Evolutionary conservation across 37 sponge, comb jelly and placozoan genomes (phyloP), one percentile per base, ranked within the genome.

Genomic region (Beroe forskalii): DNA sequence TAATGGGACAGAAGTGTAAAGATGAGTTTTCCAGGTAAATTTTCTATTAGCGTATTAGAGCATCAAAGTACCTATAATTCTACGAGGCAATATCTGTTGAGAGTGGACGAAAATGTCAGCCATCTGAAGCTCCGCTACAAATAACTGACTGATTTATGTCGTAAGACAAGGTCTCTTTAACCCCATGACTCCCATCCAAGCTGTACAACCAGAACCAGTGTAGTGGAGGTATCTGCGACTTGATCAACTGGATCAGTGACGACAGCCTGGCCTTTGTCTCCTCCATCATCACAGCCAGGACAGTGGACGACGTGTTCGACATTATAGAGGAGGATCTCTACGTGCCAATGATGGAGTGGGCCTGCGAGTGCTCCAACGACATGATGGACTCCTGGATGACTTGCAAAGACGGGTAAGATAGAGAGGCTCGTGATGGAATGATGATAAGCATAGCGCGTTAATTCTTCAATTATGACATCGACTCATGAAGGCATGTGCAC

Each of bases 1-100:
- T 80, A 22, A 32, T 80, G 4, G 86, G 86, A 22, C 28, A 44
- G 23, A 24, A 32, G 8, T 80, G 86, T 31, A 80, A 80, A 25
- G 40, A 41, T 1, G 86, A 25, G 2, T 80, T 80, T 23, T 48
- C 55, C n/a, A n/a, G n/a, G n/a, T n/a, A n/a, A n/a, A 55, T 55
- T 17, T 55, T 55, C 9, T 55, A 55, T 55, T 55, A 55, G 9
- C 60, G 9, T 55, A 55, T 55, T n/a, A n/a, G n/a, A n/a, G n/a
- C n/a, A n/a, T n/a, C n/a, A n/a, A n/a, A n/a, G n/a, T n/a, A n/a
- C n/a, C n/a, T n/a, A n/a, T n/a, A n/a, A n/a, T n/a, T n/a, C n/a
- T n/a, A n/a, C n/a, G n/a, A n/a, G n/a, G n/a, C n/a, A n/a, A n/a
- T n/a, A n/a, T n/a, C n/a, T n/a, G n/a, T n/a, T n/a, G n/a, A n/a